Percentiles rank a stretch among this genome's conserved stretches.
Conservation (phyloP, 2,888 invertebrate species). For the Prenolepis imparis region DNA sequence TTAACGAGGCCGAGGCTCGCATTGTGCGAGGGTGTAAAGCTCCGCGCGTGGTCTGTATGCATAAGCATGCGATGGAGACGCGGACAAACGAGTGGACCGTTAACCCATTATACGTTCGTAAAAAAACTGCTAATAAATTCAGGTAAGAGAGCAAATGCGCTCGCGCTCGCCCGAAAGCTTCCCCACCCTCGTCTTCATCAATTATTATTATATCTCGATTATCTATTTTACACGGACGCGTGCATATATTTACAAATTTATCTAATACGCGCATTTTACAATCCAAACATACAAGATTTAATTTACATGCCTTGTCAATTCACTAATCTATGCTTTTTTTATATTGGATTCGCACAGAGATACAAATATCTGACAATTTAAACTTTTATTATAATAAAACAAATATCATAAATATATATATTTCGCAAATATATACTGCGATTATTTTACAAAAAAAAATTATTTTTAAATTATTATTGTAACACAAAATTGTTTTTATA, state of each 20-base stretch:
- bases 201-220: neutral
- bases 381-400: neutral
- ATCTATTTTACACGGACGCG: neutral
- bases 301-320: neutral
- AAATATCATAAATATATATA: neutral
- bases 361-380: neutral
- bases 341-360: neutral
- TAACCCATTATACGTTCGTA: constrained; percentile 52
- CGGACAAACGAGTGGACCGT: constrained; percentile 59
- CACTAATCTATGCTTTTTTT: neutral
- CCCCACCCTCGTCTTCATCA: neutral
- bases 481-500: neutral
- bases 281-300: neutral
- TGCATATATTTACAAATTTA: neutral
- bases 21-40: constrained; percentile 79
- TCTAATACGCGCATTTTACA: neutral
- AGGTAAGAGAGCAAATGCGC: neutral
- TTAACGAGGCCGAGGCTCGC: constrained; percentile 76
- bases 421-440: neutral
- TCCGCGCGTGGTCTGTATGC: constrained; percentile 61
- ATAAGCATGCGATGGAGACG: constrained; percentile 45
- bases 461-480: neutral
- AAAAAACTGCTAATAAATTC: constrained; percentile 46
- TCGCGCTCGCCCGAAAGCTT: neutral
- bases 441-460: neutral